These are phyloP conservation scores for Ursus arctos DNA, from an alignment of 2,113 vertebrate genomes.

Conservation along the genomic window DNA sequence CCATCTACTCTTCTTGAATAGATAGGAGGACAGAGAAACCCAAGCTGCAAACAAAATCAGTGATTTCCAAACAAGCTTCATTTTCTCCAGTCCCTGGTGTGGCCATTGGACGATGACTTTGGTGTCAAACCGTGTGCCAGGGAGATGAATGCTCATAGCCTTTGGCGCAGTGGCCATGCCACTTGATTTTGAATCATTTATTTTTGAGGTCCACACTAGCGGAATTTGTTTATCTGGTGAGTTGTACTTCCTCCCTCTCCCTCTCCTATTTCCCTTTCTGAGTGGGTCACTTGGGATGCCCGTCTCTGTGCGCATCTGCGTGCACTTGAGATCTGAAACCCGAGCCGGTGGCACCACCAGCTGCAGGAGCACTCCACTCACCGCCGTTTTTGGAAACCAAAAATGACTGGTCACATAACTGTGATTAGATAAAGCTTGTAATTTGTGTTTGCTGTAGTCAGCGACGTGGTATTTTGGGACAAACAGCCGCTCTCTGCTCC, in stretches of 20 bases:
- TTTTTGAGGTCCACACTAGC: background rate
- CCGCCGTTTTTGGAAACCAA: conserved; percentile 85
- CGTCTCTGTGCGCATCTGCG: conserved; percentile 63
- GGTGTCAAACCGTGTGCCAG: background rate
- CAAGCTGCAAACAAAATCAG: background rate
- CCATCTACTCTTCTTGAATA: background rate
- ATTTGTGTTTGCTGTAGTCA: conserved; percentile 91
- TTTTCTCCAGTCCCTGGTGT: background rate
- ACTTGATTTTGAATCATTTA: background rate
- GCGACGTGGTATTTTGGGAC: conserved; percentile 87
- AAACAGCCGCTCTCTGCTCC: conserved; percentile 87
- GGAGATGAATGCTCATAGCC: background rate
- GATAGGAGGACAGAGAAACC: background rate
- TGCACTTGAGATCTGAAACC: conserved; percentile 77
- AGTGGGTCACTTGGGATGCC: conserved; percentile 61
- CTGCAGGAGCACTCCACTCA: conserved; percentile 79
- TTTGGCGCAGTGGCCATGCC: background rate
- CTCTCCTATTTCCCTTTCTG: conserved; percentile 69
- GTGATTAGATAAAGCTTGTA: conserved; percentile 89
- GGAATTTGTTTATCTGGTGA: background rate
- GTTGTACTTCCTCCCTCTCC: conserved; percentile 62
- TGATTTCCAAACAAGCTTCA: background rate
- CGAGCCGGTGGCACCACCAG: conserved; percentile 74
- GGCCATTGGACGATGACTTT: background rate
- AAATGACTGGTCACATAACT: conserved; percentile 86